These are phyloP conservation scores for Artemia franciscana DNA, from an alignment of 1,140 invertebrate species.

Conservation along the genomic window DNA sequence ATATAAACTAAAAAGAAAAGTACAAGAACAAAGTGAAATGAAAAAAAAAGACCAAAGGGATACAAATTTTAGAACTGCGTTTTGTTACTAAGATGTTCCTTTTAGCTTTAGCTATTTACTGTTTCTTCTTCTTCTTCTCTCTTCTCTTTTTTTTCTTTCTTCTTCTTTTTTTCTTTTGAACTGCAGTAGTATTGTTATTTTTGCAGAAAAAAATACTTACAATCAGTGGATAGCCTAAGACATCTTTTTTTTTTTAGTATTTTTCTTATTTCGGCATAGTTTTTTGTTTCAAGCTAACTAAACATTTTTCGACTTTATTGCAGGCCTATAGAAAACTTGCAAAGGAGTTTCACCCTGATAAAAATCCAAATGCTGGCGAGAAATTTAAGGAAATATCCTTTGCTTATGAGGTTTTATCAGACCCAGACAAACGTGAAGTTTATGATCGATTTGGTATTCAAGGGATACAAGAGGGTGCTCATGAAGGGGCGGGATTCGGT, in stretches of 20 bases:
- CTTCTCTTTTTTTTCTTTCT: no score
- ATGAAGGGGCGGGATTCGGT: slow-evolving; percentile 28
- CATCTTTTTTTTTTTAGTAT: slow-evolving; percentile 13
- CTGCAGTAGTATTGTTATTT: no score
- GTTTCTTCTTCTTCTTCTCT: no score
- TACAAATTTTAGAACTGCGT: no score
- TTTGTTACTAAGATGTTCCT: no score
- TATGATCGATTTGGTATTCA: slow-evolving; percentile 56
- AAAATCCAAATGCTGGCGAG: slow-evolving; percentile 55
- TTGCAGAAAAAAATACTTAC: not conserved
- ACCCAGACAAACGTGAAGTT: slow-evolving; percentile 29
- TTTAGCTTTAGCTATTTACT: no score
- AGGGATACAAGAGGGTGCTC: slow-evolving; percentile 45
- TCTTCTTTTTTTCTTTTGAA: no score
- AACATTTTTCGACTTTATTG: slow-evolving; percentile 29
- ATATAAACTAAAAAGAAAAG: no score
- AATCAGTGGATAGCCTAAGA: not conserved
- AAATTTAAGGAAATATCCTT: slow-evolving; percentile 73
- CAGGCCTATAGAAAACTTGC: slow-evolving; percentile 60
- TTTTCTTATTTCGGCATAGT: slow-evolving; percentile 21
- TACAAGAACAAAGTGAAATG: no score
- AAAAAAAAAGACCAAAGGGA: no score
- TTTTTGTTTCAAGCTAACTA: no score
- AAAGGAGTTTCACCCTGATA: slow-evolving; percentile 69
- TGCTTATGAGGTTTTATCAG: slow-evolving; percentile 59